A percentile compares a stretch with the other conserved stretches of the same genome.
These are phyloP conservation scores for Alfaro cultratus DNA, from an alignment of 2,797 vertebrate species.

Conservation along the genomic window DNA sequence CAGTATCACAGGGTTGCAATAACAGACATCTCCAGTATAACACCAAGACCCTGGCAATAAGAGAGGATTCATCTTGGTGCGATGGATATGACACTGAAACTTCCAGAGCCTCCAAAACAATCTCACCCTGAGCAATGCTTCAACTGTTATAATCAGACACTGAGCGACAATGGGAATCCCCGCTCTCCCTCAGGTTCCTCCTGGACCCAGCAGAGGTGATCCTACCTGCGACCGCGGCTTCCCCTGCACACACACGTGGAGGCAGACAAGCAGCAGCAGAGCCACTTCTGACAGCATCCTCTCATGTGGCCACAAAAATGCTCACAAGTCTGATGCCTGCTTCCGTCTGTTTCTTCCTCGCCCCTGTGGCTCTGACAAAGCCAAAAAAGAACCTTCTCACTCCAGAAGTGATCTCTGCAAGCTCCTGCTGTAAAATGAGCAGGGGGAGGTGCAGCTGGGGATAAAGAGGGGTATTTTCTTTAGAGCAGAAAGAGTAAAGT, in stretches of 20 bases:
- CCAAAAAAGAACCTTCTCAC: constrained; percentile 57
- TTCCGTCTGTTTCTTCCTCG: constrained; percentile 55
- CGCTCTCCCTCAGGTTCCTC: constrained; percentile 41
- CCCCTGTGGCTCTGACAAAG: constrained; percentile 60
- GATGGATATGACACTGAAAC: background rate
- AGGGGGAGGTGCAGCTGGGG: constrained; percentile 66
- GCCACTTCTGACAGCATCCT: constrained; percentile 77
- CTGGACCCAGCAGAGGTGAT: constrained; percentile 48
- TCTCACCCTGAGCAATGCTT: constrained; percentile 6
- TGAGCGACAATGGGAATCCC: constrained; percentile 30
- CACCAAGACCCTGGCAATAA: constrained; percentile 6
- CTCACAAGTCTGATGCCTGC: constrained; percentile 55
- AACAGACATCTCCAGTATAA: constrained; percentile 27
- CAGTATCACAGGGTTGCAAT: constrained; percentile 34
- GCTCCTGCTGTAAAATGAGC: constrained; percentile 76
- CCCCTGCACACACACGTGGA: constrained; percentile 84
- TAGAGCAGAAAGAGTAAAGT: constrained; percentile 55
- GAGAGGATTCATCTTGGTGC: background rate
- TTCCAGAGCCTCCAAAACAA: constrained; percentile 18
- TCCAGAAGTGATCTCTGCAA: constrained; percentile 59
- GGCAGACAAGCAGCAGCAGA: constrained; percentile 84
- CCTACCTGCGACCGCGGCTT: constrained; percentile 91
- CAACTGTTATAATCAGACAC: background rate
- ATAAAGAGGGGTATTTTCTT: constrained; percentile 37
- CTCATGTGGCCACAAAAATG: constrained; percentile 58